phyloP scores from a whole-genome alignment of 2,888 invertebrate species.

The Meloe dianella region DNA sequence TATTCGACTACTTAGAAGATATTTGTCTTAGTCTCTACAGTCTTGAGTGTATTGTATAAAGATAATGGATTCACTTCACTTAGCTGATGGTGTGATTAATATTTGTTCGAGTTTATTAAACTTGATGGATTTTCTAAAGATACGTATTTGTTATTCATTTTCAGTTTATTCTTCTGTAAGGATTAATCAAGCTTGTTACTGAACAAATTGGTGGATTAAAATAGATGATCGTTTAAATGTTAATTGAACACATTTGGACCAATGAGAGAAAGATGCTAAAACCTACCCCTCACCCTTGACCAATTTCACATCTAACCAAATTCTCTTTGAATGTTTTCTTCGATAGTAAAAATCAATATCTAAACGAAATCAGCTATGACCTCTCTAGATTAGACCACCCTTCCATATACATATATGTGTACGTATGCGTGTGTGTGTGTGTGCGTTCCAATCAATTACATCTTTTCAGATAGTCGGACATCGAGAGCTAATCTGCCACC shows the following conservation, averaged over 20 bases:
- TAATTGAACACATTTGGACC: neutral
- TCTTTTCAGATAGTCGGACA: constrained; percentile 6
- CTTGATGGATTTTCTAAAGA: constrained; percentile 41
- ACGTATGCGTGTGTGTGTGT: neutral
- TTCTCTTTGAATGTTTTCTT: neutral
- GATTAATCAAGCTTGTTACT: constrained; percentile 35
- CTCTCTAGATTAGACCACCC: neutral
- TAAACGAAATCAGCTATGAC: neutral
- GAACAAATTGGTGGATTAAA: constrained; percentile 39
- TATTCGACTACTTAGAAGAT: constrained; percentile 28
- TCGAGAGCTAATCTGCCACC: constrained; percentile 3
- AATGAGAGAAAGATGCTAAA: neutral
- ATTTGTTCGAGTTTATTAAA: constrained; percentile 44
- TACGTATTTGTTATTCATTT: constrained; percentile 42
- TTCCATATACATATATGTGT: neutral
- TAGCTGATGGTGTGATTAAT: constrained; percentile 48
- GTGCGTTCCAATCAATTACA: constrained; percentile 10
- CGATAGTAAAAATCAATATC: constrained; percentile 2
- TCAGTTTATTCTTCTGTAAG: constrained; percentile 39
- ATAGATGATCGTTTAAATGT: constrained; percentile 37
- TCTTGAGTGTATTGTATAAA: constrained; percentile 41
- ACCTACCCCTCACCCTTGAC: neutral
- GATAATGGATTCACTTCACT: constrained; percentile 47
- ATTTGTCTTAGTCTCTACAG: constrained; percentile 44
- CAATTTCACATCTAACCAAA: neutral